Evolutionary conservation across 2,797 vertebrate genomes (phyloP).

Genomic region (Neomorphus geoffroyi): DNA sequence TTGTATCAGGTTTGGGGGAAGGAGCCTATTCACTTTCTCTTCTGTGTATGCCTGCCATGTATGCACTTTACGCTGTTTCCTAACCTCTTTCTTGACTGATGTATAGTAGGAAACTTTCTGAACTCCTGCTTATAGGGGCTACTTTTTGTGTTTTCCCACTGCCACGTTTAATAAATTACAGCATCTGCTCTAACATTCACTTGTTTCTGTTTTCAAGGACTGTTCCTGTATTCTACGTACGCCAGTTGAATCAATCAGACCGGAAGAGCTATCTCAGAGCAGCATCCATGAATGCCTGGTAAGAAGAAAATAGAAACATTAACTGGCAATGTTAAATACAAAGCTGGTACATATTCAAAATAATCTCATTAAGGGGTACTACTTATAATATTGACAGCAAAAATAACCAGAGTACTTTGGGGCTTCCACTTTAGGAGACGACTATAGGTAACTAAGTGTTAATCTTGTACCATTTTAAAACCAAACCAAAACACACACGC

Average conservation of each 20-base stretch:
- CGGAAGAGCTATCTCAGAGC: constrained; percentile 88
- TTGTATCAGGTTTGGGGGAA: background rate
- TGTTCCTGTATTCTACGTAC: constrained; percentile 96
- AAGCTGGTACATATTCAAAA: background rate
- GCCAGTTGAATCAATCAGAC: constrained; percentile 90
- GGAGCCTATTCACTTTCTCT: background rate
- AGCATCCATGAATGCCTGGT: constrained; percentile 87
- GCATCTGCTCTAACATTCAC: background rate
- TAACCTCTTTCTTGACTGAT: background rate
- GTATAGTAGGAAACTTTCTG: background rate
- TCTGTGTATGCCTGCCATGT: background rate
- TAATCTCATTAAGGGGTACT: background rate
- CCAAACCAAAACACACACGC: background rate
- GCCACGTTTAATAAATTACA: background rate
- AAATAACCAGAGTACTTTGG: background rate
- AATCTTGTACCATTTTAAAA: background rate
- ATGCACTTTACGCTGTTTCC: background rate
- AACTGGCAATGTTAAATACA: background rate
- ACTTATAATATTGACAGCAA: background rate
- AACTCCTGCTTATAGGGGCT: background rate
- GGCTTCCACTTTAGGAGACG: background rate
- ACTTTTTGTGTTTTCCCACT: background rate
- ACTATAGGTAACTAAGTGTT: background rate
- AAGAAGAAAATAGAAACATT: constrained; percentile 61
- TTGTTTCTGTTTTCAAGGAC: constrained; percentile 80